Conservation (phyloP, 2,113 vertebrate species). For the Vicugna pacos region DNA sequence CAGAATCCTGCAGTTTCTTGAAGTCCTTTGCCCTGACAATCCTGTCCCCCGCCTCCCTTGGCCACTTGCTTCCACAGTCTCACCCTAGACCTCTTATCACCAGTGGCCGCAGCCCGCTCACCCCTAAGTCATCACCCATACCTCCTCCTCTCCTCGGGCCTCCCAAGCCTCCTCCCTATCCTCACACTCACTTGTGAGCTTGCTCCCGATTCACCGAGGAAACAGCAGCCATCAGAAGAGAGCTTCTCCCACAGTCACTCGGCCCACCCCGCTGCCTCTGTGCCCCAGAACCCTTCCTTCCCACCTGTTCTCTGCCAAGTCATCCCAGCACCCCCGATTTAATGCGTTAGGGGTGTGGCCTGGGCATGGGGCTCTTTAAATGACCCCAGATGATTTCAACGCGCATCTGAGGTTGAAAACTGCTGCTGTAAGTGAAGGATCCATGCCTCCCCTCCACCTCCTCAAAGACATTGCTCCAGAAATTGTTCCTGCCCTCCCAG, state of each 20-base stretch:
- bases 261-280: background rate
- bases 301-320: background rate
- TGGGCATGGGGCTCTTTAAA: background rate
- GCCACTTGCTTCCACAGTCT: no score
- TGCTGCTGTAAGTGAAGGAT: no score
- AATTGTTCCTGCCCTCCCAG: no score
- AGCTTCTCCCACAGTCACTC: background rate
- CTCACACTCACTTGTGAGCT: background rate
- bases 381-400: background rate
- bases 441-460: accelerated
- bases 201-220: background rate
- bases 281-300: background rate
- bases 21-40: background rate
- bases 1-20: no score
- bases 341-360: background rate
- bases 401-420: background rate
- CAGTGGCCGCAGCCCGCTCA: background rate
- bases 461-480: background rate
- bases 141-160: background rate
- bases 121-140: accelerated
- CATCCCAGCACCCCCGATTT: background rate
- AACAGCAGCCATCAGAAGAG: background rate
- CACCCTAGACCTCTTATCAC: background rate
- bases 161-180: background rate
- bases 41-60: no score